These are phyloP conservation scores for Hirtodrosophila confusa DNA, from an alignment of 2,888 invertebrate species.

Conservation along the genomic window DNA sequence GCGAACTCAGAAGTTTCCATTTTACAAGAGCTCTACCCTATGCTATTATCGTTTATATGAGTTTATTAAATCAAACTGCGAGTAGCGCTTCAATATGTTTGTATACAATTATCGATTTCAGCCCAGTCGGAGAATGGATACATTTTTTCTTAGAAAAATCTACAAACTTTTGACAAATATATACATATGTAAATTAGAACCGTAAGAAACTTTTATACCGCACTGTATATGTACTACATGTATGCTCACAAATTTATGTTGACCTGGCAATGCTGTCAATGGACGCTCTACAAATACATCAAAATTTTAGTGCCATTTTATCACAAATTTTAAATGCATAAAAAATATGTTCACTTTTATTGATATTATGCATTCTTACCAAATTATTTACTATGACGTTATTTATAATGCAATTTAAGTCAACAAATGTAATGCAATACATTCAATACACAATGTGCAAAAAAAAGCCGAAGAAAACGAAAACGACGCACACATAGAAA, in stretches of 20 bases:
- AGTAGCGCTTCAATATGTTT: conserved; percentile 5
- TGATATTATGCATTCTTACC: conserved; percentile 23
- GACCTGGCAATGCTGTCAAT: conserved; percentile 56
- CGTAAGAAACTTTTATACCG: conserved; percentile 25
- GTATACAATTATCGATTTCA: conserved; percentile 6
- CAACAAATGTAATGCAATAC: conserved; percentile 14
- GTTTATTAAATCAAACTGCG: not conserved
- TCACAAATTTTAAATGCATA: conserved; percentile 3
- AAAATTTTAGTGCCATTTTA: conserved; percentile 28
- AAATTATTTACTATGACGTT: not conserved
- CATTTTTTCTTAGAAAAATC: conserved; percentile 31
- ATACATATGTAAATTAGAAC: not conserved
- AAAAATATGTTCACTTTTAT: not conserved
- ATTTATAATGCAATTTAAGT: conserved; percentile 13
- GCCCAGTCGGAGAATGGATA: conserved; percentile 11
- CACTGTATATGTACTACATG: conserved; percentile 50
- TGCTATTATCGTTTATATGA: not conserved
- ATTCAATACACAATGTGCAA: conserved; percentile 45
- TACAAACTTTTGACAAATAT: not conserved
- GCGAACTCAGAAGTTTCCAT: conserved; percentile 53
- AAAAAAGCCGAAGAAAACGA: conserved; percentile 57
- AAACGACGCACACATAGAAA: conserved; percentile 49
- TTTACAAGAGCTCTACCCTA: not conserved
- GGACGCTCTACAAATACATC: conserved; percentile 51
- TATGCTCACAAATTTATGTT: conserved; percentile 47